Conservation (phyloP, 2,113 vertebrate species). For the Silurus asotus region DNA sequence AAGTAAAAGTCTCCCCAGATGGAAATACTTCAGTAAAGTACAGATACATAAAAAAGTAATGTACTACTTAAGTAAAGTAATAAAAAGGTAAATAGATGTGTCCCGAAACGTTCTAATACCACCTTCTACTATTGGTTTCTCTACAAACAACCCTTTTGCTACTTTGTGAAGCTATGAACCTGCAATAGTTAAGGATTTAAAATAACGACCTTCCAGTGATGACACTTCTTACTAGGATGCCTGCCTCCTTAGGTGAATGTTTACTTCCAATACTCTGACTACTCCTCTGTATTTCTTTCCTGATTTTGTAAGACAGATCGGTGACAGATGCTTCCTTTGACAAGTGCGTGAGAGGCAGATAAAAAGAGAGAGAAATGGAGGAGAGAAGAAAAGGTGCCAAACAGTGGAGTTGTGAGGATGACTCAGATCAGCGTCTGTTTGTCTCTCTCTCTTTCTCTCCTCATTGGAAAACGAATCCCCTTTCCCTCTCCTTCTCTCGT, state of each 20-base stretch:
- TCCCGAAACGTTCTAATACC: no score
- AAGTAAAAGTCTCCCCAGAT: no score
- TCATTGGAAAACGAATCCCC: background rate
- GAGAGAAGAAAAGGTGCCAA: slow-evolving; percentile 32
- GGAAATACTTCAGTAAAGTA: no score
- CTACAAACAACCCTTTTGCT: background rate
- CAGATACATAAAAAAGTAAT: no score
- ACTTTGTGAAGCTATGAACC: background rate
- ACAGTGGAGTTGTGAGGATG: slow-evolving; percentile 44
- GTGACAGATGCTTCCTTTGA: slow-evolving; percentile 37
- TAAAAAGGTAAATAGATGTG: no score
- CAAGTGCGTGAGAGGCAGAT: slow-evolving; percentile 6
- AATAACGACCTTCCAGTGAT: background rate
- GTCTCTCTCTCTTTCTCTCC: slow-evolving; percentile 30
- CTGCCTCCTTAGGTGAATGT: slow-evolving; percentile 5
- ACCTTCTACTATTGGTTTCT: background rate
- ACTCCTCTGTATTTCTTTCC: slow-evolving; percentile 21
- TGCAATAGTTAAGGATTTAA: background rate
- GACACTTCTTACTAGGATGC: background rate
- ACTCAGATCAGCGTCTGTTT: slow-evolving; percentile 46
- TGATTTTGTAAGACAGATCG: slow-evolving; percentile 34
- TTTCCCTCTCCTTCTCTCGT: background rate
- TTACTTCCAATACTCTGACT: background rate
- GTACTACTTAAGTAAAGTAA: no score
- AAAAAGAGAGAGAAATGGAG: slow-evolving; percentile 1